A percentile compares a stretch with the other conserved stretches of the same genome.
phyloP scores from a whole-genome alignment of 2,888 invertebrate genomes.

The Plebejus melissa region DNA sequence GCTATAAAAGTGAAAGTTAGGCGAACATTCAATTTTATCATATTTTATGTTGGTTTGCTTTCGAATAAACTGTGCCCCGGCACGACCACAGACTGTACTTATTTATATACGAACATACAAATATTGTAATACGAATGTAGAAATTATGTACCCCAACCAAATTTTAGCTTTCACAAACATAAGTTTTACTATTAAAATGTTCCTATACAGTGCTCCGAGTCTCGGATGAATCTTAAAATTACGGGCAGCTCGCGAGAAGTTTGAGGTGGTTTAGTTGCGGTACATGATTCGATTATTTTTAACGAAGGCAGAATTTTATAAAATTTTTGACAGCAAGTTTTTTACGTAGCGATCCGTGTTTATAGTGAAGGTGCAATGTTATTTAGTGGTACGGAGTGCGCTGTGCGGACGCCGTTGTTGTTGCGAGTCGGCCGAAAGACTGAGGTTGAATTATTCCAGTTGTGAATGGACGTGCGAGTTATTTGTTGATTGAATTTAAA shows the following conservation, averaged over 20 bases:
- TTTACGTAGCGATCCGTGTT: conserved; percentile 61
- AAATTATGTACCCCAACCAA: conserved; percentile 19
- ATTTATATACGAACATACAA: conserved; percentile 21
- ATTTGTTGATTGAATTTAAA: conserved; percentile 78
- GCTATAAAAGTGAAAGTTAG: not conserved
- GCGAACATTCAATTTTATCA: not conserved
- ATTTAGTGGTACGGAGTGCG: conserved; percentile 52
- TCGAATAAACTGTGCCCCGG: not conserved
- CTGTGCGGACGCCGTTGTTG: conserved; percentile 51
- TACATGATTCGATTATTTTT: conserved; percentile 8
- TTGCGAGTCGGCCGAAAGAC: conserved; percentile 69
- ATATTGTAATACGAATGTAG: conserved; percentile 14
- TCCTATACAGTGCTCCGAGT: not conserved
- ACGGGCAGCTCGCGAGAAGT: not conserved
- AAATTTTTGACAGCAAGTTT: conserved; percentile 60
- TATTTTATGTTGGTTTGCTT: not conserved
- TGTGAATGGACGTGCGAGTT: conserved; percentile 73
- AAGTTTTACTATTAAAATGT: not conserved
- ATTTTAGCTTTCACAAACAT: not conserved
- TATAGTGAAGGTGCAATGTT: conserved; percentile 74
- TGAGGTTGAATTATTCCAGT: conserved; percentile 77
- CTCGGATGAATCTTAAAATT: not conserved
- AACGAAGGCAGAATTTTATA: conserved; percentile 24
- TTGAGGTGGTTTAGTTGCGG: not conserved
- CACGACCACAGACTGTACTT: conserved; percentile 24